These are phyloP conservation scores for Saturnia japonica DNA, from an alignment of 2,888 invertebrate species.

Conservation along the genomic window DNA sequence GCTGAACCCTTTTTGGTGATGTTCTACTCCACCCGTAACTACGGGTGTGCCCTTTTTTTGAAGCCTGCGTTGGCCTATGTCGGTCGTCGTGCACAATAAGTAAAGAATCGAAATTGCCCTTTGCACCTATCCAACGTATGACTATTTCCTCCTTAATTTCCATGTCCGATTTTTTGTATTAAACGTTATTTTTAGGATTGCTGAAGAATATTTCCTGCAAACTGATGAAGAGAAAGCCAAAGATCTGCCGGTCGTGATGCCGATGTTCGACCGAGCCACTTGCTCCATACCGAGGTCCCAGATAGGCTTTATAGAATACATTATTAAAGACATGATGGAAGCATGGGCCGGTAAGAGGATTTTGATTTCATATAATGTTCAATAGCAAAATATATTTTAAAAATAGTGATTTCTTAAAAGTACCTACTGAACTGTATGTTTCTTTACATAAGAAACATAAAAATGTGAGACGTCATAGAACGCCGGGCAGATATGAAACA, in stretches of 20 bases:
- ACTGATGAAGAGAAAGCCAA: conserved; percentile 97
- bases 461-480: too few relatives aligned
- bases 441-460: too few relatives aligned
- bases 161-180: not conserved
- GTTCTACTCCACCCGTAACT: too few relatives aligned
- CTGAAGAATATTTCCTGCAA: conserved; percentile 98
- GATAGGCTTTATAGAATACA: conserved; percentile 98
- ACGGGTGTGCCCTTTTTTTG: too few relatives aligned
- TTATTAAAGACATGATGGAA: conserved; percentile 98
- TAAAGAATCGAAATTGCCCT: not conserved
- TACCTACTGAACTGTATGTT: too few relatives aligned
- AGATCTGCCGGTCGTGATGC: conserved; percentile 97
- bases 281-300: conserved; percentile 99
- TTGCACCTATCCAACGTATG: not conserved
- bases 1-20: too few relatives aligned
- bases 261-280: conserved; percentile 96
- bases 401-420: too few relatives aligned
- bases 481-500: too few relatives aligned
- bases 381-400: too few relatives aligned
- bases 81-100: too few relatives aligned
- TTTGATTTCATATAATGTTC: not conserved
- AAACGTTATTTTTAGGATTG: conserved; percentile 83
- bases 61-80: too few relatives aligned
- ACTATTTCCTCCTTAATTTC: conserved; percentile 21
- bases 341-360: conserved; percentile 93